phyloP scores from a whole-genome alignment of 2,797 vertebrate species.

The Thaleichthys pacificus region DNA sequence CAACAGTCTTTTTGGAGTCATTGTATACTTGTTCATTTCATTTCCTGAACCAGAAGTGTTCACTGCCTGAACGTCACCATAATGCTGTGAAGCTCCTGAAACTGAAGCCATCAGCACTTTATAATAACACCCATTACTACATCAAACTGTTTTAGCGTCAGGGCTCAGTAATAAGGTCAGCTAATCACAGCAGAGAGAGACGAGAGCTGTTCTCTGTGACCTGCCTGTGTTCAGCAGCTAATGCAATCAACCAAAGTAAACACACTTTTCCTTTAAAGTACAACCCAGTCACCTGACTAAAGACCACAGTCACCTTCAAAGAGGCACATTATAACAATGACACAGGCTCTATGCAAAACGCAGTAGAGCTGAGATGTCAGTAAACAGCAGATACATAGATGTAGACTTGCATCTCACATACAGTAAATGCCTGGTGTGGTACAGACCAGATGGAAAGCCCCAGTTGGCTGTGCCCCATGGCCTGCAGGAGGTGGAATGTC shows the following conservation, averaged over 20 bases:
- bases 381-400: background rate
- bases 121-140: constrained; percentile 6
- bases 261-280: constrained; percentile 33
- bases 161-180: constrained; percentile 8
- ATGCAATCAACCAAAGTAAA: constrained; percentile 43
- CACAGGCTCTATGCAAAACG: background rate
- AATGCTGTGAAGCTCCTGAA: constrained; percentile 13
- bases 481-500: constrained; percentile 57
- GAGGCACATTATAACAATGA: background rate
- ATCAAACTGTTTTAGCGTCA: constrained; percentile 25
- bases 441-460: constrained; percentile 8
- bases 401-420: constrained; percentile 7
- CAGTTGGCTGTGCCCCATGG: constrained; percentile 38
- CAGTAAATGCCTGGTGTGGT: constrained; percentile 4
- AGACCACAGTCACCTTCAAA: constrained; percentile 28
- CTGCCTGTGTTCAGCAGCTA: constrained; percentile 30
- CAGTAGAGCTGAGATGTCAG: background rate
- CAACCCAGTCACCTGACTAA: constrained; percentile 12
- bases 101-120: constrained; percentile 26
- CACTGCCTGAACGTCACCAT: constrained; percentile 20
- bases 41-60: constrained; percentile 19
- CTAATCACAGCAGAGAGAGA: constrained; percentile 8
- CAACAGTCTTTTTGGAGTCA: background rate
- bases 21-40: background rate
- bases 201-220: constrained; percentile 32